Evolutionary conservation across 2,797 vertebrate species (phyloP), one percentile per base, ranked within the genome.

Genomic region (Melanotaenia maccullochi): DNA sequence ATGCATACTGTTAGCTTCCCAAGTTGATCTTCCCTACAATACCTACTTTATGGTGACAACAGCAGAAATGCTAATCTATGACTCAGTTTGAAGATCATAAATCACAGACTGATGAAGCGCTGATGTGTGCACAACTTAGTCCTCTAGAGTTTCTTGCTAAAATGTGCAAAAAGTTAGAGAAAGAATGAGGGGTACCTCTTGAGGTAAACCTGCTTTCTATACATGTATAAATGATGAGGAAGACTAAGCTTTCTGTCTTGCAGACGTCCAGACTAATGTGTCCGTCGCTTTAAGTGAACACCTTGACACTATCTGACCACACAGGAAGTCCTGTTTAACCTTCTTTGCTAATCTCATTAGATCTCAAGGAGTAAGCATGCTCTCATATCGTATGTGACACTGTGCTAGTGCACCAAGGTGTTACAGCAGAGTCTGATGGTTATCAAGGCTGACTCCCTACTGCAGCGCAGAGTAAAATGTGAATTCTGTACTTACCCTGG

Each of bases 401-500:
- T 61, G 58, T 55, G 72, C 63, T 52, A 5, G 66, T 36, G 18
- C 76, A 76, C 82, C 86, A 89, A 86, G 87, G 82, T 88, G 71
- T 70, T 72, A 69, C 59, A 71, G 68, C 11, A 47, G 2, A 18
- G 56, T 80, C 68, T 83, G 82, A 89, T 83, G 82, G 57, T 89
- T 81, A 90, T 84, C 83, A 85, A 90, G 82, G 86, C 71, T 78
- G 82, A 82, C 57, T 47, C 51, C 72, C 63, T 32, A 25, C 57
- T 35, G 65, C 52, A 40, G 68, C 36, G 40, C 3, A 20, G 54
- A 58, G 40, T 60, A 62, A 62, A 60, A 62, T 63, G 62, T n/a
- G 22, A 25, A 33, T 40, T 76, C 38, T 74, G 60, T n/a, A 28
- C 65, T 83, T 94, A 98, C 98, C 97, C 96, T 95, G 95, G 83